A percentile compares a stretch with the other conserved stretches of the same genome.
Conservation (phyloP, 2,888 invertebrate species). For the Cryptosula pallasiana region DNA sequence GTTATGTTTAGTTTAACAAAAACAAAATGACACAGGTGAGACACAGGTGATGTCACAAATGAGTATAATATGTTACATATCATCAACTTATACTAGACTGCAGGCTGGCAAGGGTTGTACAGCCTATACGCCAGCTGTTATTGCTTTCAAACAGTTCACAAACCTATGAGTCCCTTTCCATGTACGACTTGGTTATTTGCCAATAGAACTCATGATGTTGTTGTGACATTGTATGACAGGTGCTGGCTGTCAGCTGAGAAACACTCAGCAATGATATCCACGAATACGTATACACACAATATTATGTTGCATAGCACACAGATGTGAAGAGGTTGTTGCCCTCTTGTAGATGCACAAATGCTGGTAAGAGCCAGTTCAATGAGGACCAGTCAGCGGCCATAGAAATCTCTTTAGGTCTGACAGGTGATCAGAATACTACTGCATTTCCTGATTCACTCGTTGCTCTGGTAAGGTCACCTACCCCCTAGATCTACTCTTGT, state of each 20-base stretch:
- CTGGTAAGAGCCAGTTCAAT: constrained; percentile 72
- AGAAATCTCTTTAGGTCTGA: neutral
- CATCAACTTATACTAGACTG: too few species aligned
- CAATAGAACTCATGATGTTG: neutral
- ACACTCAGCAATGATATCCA: too few species aligned
- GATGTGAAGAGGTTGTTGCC: neutral
- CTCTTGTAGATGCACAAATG: constrained; percentile 61
- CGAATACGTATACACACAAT: too few species aligned
- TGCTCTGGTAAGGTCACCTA: neutral
- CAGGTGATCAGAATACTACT: neutral
- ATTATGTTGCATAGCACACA: too few species aligned
- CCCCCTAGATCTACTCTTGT: too few species aligned
- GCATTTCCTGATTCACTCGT: neutral
- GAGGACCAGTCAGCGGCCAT: constrained; percentile 65
- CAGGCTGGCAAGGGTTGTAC: too few species aligned
- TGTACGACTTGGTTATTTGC: neutral
- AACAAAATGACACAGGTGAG: too few species aligned
- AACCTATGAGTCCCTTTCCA: neutral
- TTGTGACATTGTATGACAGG: too few species aligned
- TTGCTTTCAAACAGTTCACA: neutral
- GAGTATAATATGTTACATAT: too few species aligned
- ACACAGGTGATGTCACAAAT: too few species aligned
- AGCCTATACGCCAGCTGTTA: neutral
- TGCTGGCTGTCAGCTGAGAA: too few species aligned
- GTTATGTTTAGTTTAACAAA: too few species aligned